A percentile compares a stretch with the other conserved stretches of the same genome.
Evolutionary conservation across 1,140 invertebrate species (phyloP).

Genomic region (Drosophila kurseongensis): DNA sequence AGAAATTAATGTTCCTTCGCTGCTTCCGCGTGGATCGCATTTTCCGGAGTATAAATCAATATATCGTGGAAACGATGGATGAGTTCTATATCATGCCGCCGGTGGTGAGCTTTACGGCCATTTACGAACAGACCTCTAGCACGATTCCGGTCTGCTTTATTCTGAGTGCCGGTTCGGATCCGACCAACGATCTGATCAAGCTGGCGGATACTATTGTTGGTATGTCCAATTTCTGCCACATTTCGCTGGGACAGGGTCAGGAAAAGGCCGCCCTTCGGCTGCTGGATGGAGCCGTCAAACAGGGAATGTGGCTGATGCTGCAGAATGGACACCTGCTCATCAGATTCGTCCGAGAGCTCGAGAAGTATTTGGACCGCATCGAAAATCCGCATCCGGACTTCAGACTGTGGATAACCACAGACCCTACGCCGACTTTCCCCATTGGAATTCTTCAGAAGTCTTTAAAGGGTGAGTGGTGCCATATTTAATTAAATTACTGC

Average conservation of each 20-base stretch:
- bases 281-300: slow-evolving; percentile 89
- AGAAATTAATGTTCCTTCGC: slow-evolving; percentile 92
- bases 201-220: slow-evolving; percentile 90
- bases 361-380: slow-evolving; percentile 92
- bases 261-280: slow-evolving; percentile 90
- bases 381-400: slow-evolving; percentile 94
- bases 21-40: slow-evolving; percentile 95
- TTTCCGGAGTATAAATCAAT: slow-evolving; percentile 92
- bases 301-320: slow-evolving; percentile 95
- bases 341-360: slow-evolving; percentile 91
- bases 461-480: slow-evolving; percentile 88
- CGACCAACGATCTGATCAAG: slow-evolving; percentile 94
- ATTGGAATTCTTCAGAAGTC: slow-evolving; percentile 95
- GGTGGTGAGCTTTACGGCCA: slow-evolving; percentile 91
- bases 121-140: slow-evolving; percentile 92
- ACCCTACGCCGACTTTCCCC: slow-evolving; percentile 93
- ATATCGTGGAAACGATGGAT: slow-evolving; percentile 92
- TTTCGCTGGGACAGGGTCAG: slow-evolving; percentile 95
- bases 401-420: slow-evolving; percentile 96
- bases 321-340: slow-evolving; percentile 95
- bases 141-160: slow-evolving; percentile 94
- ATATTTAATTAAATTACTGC: too few relatives aligned
- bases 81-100: slow-evolving; percentile 94
- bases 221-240: slow-evolving; percentile 90
- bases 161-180: slow-evolving; percentile 94